Conservation (phyloP, 1,140 invertebrate species). For the Proales similis region DNA sequence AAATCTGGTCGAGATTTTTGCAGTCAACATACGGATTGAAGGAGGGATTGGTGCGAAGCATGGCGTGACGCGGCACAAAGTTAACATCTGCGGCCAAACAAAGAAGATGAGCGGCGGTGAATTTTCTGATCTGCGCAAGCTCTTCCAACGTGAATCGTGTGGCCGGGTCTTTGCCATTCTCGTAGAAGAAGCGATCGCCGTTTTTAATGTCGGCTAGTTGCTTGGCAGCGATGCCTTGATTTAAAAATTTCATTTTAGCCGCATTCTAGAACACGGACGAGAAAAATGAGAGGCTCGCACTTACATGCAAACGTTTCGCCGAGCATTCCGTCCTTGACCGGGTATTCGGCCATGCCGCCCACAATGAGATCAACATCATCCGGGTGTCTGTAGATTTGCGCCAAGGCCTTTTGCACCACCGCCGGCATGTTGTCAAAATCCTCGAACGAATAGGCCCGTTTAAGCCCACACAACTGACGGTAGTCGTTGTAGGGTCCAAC, state of each 20-base stretch:
- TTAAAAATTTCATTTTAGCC: too few species aligned
- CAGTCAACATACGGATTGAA: too few species aligned
- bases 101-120: too few species aligned
- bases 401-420: background rate
- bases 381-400: background rate
- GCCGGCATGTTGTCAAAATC: slow-evolving; percentile 38
- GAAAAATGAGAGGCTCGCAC: background rate
- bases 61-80: too few species aligned
- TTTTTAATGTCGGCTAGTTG: slow-evolving; percentile 79
- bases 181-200: slow-evolving; percentile 94
- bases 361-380: slow-evolving; percentile 33
- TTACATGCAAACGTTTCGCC: slow-evolving; percentile 38
- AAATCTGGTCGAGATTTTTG: too few species aligned
- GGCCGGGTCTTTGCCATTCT: slow-evolving; percentile 49
- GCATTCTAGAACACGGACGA: background rate
- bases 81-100: too few species aligned
- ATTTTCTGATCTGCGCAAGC: slow-evolving; percentile 27
- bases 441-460: slow-evolving; percentile 37
- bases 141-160: slow-evolving; percentile 12
- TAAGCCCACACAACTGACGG: slow-evolving; percentile 40
- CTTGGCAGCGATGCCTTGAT: slow-evolving; percentile 66
- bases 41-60: too few species aligned
- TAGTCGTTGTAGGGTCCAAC: slow-evolving; percentile 39
- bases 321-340: background rate
- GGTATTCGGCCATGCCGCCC: background rate